These are phyloP conservation scores for Drosophila basisetae DNA, from an alignment of 2,888 invertebrate species.

Conservation along the genomic window DNA sequence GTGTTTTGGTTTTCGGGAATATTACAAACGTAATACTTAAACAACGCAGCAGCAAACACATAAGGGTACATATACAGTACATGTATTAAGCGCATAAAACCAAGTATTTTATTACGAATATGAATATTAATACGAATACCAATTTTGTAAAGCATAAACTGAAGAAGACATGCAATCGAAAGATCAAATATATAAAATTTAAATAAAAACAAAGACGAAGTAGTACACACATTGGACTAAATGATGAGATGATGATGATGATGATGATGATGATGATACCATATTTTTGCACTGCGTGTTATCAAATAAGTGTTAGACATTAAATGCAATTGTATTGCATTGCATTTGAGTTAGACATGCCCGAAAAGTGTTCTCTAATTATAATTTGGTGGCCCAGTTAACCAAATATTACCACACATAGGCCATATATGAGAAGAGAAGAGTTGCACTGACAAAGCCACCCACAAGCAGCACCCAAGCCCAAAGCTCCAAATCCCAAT, in stretches of 20 bases:
- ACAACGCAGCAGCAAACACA: constrained; percentile 41
- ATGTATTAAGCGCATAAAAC: constrained; percentile 31
- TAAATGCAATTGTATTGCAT: constrained; percentile 58
- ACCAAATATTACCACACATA: constrained; percentile 14
- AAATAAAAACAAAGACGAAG: constrained; percentile 6
- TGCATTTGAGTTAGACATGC: constrained; percentile 41
- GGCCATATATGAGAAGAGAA: constrained; percentile 6
- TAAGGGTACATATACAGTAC: constrained; percentile 9
- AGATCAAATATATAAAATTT: constrained; percentile 10
- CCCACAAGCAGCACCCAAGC: constrained; percentile 3
- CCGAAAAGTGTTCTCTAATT: constrained; percentile 12
- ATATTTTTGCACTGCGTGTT: constrained; percentile 79
- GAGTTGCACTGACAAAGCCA: constrained; percentile 36
- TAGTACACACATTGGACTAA: constrained; percentile 26
- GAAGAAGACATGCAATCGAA: neutral
- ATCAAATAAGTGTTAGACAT: constrained; percentile 75
- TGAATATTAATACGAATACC: constrained; percentile 20
- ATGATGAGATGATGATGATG: constrained; percentile 11
- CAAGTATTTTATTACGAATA: constrained; percentile 19
- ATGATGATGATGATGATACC: constrained; percentile 41
- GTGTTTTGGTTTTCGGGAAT: constrained; percentile 35
- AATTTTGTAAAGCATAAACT: constrained; percentile 27
- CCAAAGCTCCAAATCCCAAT: neutral
- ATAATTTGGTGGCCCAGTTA: constrained; percentile 23
- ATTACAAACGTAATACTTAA: constrained; percentile 41